A percentile compares a stretch with the other conserved stretches of the same genome.
Evolutionary conservation across 2,888 invertebrate species (phyloP).

Genomic region (Luffia ferchaultella): DNA sequence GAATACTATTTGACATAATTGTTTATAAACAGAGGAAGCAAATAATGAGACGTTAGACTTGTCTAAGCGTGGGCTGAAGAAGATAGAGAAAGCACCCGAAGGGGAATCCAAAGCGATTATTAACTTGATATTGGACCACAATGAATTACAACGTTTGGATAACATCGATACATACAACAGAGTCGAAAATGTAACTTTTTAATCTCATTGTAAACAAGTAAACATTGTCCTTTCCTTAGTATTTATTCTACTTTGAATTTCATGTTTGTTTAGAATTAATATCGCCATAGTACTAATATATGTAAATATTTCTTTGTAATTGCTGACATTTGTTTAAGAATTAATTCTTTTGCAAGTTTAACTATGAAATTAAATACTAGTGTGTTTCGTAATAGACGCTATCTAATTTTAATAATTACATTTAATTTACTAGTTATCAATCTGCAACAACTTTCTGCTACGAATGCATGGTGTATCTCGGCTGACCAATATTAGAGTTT

Average conservation of each 20-base stretch:
- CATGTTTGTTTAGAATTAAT: background rate
- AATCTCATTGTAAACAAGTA: background rate
- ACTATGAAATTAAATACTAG: too few species aligned
- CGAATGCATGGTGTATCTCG: slow-evolving; percentile 89
- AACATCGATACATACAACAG: slow-evolving; percentile 84
- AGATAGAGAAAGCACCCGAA: slow-evolving; percentile 76
- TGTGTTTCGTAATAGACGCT: too few species aligned
- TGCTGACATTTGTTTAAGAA: too few species aligned
- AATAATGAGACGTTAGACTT: slow-evolving; percentile 73
- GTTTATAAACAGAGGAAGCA: slow-evolving; percentile 17
- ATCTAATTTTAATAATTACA: too few species aligned
- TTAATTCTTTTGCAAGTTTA: too few species aligned
- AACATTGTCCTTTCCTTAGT: background rate
- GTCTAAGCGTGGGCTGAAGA: slow-evolving; percentile 81
- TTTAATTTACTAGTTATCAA: slow-evolving; percentile 76
- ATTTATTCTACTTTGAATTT: background rate
- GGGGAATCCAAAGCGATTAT: slow-evolving; percentile 74
- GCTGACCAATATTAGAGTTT: slow-evolving; percentile 78
- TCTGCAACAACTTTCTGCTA: slow-evolving; percentile 83
- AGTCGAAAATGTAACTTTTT: slow-evolving; percentile 73
- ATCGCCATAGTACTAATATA: too few species aligned
- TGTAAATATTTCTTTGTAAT: too few species aligned
- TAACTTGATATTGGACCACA: slow-evolving; percentile 82
- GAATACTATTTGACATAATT: slow-evolving; percentile 20
- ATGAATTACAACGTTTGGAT: slow-evolving; percentile 87